Base-by-base conservation (phyloP, 2,797 vertebrate species). In the Microhierax caerulescens region DNA sequence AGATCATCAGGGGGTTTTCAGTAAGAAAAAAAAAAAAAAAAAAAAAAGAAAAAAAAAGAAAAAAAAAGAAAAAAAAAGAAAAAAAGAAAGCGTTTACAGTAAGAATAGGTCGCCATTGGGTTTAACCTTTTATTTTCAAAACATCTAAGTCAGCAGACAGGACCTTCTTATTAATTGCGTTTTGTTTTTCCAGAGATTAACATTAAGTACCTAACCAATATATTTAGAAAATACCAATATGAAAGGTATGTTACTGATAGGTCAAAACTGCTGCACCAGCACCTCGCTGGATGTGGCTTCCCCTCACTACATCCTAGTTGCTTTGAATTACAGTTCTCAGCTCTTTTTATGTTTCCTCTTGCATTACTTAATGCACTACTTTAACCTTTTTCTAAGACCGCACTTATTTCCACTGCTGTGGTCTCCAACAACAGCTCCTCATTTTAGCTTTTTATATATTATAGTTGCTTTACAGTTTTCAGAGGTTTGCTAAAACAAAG, bases 1-100 rank as follows among this genome's bases (percentile, higher is more conserved):
- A 13, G 11, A 50, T 77, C 20, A 32, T 53, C 32, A n/a, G 11
- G 5, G 0, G 3, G 2, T 1, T 36, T 37, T n/a, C 7, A 5
- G 13, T 21, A 30, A 41, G 39, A 37, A 37, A 54, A 25, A 8
- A 30, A 30, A 36, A 57, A 13, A 21, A 34, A 12, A 41, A 7
- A 51, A 39, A 39, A 13, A 18, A 39, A 12, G 36, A 8, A 8
- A 43, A 43, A 43, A 43, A 43, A 43, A 43, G 16, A 43, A 7
- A 39, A n/a, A 13, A 21, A 34, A 12, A 41, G 8, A 51, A 39
- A 39, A 13, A 18, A 39, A 12, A 41, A 8, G 17, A 43, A 43
- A 43, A 43, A 43, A 43, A 43, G 16, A 43, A 7, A 39, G 37
- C 30, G 4, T 47, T 77, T 85, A 28, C 16, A 13, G 21, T 77